Evolutionary conservation across 2,888 invertebrate species (phyloP).

Genomic region (Mantis religiosa): DNA sequence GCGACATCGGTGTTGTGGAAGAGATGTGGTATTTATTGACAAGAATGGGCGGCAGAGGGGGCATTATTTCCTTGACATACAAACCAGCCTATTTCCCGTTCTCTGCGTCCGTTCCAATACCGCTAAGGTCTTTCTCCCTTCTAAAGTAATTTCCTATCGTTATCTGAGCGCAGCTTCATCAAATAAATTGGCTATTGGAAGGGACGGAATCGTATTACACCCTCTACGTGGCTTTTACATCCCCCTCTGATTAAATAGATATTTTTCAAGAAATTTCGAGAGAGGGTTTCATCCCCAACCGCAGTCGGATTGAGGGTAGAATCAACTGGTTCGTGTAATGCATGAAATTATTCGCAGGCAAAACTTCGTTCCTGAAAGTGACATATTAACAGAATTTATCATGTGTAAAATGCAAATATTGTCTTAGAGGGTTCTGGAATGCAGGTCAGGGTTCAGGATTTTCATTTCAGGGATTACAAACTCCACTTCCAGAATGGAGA

Average conservation of each 20-base stretch:
- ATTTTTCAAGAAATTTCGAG: neutral
- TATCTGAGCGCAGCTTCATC: neutral
- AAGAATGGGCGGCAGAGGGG: too few relatives aligned
- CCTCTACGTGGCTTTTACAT: neutral
- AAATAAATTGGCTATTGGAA: conserved; percentile 9
- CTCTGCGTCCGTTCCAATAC: neutral
- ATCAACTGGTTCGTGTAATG: too few relatives aligned
- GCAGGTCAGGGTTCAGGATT: too few relatives aligned
- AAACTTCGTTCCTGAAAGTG: too few relatives aligned
- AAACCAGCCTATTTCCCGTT: neutral
- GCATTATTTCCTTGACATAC: neutral
- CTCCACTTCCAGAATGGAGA: too few relatives aligned
- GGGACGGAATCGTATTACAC: neutral
- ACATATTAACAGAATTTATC: too few relatives aligned
- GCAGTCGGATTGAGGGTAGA: too few relatives aligned
- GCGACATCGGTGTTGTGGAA: neutral
- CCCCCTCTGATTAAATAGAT: neutral
- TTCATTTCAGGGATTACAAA: too few relatives aligned
- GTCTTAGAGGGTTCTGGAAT: too few relatives aligned
- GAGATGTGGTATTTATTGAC: neutral
- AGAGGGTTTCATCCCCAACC: too few relatives aligned
- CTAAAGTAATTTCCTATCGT: conserved; percentile 4
- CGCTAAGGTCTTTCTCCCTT: neutral
- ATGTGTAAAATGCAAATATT: too few relatives aligned
- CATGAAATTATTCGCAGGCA: too few relatives aligned